Conservation (phyloP, 2,888 invertebrate species). For the Oscheius onirici region DNA sequence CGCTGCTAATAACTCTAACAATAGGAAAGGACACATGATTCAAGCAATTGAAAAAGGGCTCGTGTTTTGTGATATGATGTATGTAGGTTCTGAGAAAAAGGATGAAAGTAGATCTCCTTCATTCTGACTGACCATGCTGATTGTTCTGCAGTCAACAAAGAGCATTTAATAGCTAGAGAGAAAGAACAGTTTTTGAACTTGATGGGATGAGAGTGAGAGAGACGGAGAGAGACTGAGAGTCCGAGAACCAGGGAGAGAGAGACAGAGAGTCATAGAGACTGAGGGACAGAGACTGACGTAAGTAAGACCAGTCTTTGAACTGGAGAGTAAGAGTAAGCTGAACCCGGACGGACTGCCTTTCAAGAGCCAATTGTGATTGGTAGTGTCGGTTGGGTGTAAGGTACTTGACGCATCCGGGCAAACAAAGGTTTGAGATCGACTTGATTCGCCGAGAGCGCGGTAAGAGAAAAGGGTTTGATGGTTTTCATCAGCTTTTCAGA, state of each 20-base stretch:
- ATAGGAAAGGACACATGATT: too few species aligned
- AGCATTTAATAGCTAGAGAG: neutral
- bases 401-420: slow-evolving; percentile 22
- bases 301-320: slow-evolving; percentile 9
- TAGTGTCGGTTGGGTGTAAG: slow-evolving; percentile 20
- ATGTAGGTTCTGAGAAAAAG: too few species aligned
- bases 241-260: neutral
- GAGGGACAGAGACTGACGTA: too few species aligned
- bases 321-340: neutral
- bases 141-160: too few species aligned
- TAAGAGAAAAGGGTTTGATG: too few species aligned
- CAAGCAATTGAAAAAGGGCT: too few species aligned
- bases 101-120: too few species aligned
- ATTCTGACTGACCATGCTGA: too few species aligned
- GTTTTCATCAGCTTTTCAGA: neutral
- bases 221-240: neutral
- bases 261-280: too few species aligned
- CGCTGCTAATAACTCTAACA: too few species aligned
- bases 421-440: slow-evolving; percentile 19
- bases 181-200: neutral
- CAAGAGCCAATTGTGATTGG: slow-evolving; percentile 20
- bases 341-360: neutral
- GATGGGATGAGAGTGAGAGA: neutral
- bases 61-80: too few species aligned
- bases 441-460: slow-evolving; percentile 1